Conservation (phyloP, 2,113 vertebrate species). For the Pelusios castaneus region DNA sequence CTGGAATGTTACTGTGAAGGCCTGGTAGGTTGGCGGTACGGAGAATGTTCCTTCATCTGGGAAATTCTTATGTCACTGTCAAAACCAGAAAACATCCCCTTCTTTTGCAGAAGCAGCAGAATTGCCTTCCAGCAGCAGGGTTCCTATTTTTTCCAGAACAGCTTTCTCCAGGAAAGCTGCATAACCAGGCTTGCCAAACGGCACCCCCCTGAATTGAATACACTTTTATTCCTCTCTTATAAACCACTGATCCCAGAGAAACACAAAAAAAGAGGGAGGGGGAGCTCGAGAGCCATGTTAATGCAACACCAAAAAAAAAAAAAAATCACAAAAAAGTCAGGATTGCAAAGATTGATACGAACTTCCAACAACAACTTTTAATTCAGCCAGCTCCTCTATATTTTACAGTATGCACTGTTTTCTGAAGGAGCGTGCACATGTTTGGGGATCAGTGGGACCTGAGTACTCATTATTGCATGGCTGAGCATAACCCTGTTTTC, state of each 20-base stretch:
- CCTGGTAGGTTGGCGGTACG: neutral
- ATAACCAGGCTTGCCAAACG: neutral
- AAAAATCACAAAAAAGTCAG: neutral
- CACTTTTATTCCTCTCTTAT: neutral
- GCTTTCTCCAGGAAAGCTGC: conserved; percentile 37
- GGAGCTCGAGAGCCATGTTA: neutral
- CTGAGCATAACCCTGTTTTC: neutral
- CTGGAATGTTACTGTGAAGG: conserved; percentile 61
- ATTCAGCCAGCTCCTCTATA: neutral
- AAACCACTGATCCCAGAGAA: neutral
- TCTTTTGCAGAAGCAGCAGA: neutral
- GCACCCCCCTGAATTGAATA: neutral
- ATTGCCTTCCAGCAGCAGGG: neutral
- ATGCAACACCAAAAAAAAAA: no score
- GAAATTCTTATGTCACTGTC: conserved; percentile 56
- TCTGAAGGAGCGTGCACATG: neutral
- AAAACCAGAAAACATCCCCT: conserved; percentile 45
- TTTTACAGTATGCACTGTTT: neutral
- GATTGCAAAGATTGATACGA: neutral
- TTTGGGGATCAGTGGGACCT: neutral
- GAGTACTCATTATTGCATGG: neutral
- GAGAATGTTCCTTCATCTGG: conserved; percentile 65
- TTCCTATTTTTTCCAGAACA: conserved; percentile 21
- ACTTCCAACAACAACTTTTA: neutral
- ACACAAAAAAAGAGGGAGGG: neutral